phyloP scores from a whole-genome alignment of 2,797 vertebrate species.

The Labroides dimidiatus region DNA sequence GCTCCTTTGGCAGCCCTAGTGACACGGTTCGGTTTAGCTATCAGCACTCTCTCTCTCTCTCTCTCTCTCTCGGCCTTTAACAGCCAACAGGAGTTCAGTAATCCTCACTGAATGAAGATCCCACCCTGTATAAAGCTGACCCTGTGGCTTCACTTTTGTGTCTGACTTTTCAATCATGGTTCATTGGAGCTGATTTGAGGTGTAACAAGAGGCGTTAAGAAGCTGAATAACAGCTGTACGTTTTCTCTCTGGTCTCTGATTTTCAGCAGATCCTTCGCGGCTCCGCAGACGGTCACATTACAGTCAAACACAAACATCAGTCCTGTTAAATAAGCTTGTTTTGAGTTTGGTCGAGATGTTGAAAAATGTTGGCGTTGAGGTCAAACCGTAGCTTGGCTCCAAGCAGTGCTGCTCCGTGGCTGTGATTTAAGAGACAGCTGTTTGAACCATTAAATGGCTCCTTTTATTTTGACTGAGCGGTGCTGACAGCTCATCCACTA shows the following conservation, averaged over 20 bases:
- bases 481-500: too few relatives aligned
- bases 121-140: background rate
- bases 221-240: too few relatives aligned
- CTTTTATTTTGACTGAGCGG: background rate
- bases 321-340: background rate
- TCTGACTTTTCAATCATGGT: too few relatives aligned
- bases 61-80: too few relatives aligned
- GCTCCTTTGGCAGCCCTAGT: slow-evolving; percentile 8
- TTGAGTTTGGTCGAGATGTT: background rate
- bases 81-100: too few relatives aligned
- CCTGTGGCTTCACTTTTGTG: background rate
- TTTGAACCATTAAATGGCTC: background rate
- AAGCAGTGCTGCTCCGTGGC: background rate
- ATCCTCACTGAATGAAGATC: too few relatives aligned
- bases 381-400: background rate
- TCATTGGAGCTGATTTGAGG: too few relatives aligned
- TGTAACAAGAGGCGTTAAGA: too few relatives aligned
- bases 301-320: background rate
- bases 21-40: background rate
- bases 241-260: background rate
- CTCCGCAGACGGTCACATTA: background rate
- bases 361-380: background rate
- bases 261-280: background rate
- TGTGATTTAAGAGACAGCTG: too few relatives aligned
- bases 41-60: background rate